Evolutionary conservation across 2,113 vertebrate genomes (phyloP), one percentile per base, ranked within the genome.

Genomic region (Oplegnathus fasciatus): DNA sequence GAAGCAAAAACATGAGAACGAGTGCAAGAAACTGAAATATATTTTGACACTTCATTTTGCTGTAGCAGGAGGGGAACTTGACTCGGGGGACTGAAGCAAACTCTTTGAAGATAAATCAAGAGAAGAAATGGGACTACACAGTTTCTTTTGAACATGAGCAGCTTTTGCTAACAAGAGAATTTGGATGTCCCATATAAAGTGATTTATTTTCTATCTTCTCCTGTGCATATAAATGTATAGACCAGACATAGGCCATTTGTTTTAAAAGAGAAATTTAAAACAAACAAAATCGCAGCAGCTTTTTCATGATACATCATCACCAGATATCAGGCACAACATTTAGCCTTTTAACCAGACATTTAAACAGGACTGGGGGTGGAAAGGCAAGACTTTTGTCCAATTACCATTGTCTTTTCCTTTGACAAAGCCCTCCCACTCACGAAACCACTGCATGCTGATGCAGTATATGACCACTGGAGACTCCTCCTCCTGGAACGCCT

Each of bases 401-500:
- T 97, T 94, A 99, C 98, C 98, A 87, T 94, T 97, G 94, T 99
- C 98, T 95, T 99, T 99, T 84, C 97, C 98, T 95, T 99, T 99
- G 89, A 99, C 98, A 90, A 99, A 99, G 84, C 96, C 97, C 93
- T 99, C 98, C 98, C 98, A 99, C 91, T 99, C 98, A 90, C 98
- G 96, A 93, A 99, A 99, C 98, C 98, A 99, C 67, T 99, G 98
- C 98, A 99, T 99, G 95, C 98, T 99, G 95, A 99, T 99, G 91
- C 98, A 99, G 93, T 98, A 99, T 91, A 99, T 99, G 28, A 97
- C 97, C 75, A 97, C 96, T 14, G 98, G 97, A 88, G 97, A 97
- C 91, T 99, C 98, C 89, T 99, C 98, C 94, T 99, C 98, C 93
- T 99, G 98, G 93, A 99, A 99, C 75, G 98, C 98, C 96, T 98